Conservation (phyloP, 2,888 invertebrate genomes). For the Eumerus sabulonum region DNA sequence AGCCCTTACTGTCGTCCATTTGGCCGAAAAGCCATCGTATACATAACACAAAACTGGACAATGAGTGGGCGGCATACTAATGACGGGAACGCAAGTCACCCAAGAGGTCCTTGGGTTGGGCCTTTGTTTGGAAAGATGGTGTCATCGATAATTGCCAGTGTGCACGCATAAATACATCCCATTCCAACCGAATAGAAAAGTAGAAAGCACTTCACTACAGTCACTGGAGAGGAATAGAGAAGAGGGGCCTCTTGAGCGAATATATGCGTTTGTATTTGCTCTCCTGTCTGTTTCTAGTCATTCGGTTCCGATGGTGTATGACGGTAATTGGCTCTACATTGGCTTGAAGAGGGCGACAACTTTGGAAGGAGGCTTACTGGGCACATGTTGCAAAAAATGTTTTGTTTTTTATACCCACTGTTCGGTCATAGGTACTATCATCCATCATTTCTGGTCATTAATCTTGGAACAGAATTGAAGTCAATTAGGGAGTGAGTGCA, state of each 20-base stretch:
- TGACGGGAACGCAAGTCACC: constrained; percentile 52
- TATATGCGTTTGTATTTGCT: too few species aligned
- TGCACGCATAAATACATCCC: constrained; percentile 61
- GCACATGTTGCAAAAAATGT: constrained; percentile 7
- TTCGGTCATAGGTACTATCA: constrained; percentile 29
- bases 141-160: constrained; percentile 67
- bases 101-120: constrained; percentile 46
- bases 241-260: constrained; percentile 53
- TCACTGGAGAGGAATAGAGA: constrained; percentile 40
- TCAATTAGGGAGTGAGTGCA: constrained; percentile 57
- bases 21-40: constrained; percentile 1
- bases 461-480: constrained; percentile 61
- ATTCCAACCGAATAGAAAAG: not conserved
- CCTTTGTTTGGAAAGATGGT: constrained; percentile 61
- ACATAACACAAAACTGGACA: too few species aligned
- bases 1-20: constrained; percentile 33
- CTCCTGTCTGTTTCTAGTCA: constrained; percentile 13
- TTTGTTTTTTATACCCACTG: constrained; percentile 28
- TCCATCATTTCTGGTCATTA: constrained; percentile 64
- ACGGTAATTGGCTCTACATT: constrained; percentile 54
- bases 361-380: constrained; percentile 26
- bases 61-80: constrained; percentile 62
- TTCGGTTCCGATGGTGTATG: constrained; percentile 19
- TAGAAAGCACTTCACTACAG: constrained; percentile 20
- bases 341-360: constrained; percentile 52